phyloP scores from a whole-genome alignment of 2,797 vertebrate species.

The Catharus ustulatus region DNA sequence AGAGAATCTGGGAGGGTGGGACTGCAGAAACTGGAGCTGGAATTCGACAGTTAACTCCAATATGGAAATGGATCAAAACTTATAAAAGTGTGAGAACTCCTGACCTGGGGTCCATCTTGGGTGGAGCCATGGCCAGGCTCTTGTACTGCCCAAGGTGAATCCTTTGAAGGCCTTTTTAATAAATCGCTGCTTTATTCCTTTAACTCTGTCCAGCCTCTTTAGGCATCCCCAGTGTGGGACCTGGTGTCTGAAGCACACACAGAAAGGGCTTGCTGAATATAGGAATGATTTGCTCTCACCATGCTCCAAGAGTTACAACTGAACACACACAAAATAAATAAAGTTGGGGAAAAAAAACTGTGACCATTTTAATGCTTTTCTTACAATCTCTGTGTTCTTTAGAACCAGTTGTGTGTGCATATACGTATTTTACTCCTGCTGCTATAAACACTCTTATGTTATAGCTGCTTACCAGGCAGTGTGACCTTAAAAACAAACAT shows the following conservation, averaged over 20 bases:
- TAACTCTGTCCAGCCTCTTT: neutral
- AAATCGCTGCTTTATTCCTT: neutral
- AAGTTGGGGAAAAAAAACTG: accelerated
- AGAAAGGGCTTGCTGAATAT: neutral
- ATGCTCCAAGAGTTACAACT: neutral
- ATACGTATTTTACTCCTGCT: neutral
- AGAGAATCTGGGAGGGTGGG: neutral
- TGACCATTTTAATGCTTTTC: neutral
- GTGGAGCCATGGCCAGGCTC: neutral
- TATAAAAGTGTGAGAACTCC: neutral
- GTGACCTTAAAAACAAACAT: neutral
- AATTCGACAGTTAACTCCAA: neutral
- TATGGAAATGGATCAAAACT: neutral
- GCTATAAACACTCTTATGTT: neutral
- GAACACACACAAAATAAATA: neutral
- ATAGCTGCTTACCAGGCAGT: neutral
- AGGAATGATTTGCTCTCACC: neutral
- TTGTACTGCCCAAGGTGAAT: neutral
- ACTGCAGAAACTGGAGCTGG: neutral
- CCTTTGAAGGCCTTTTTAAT: neutral
- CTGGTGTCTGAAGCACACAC: neutral
- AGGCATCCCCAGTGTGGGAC: neutral
- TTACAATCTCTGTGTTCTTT: neutral
- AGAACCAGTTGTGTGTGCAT: neutral
- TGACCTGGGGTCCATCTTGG: neutral